These are phyloP conservation scores for Lycophotia porphyrea DNA, from an alignment of 2,888 invertebrate species.

Conservation along the genomic window DNA sequence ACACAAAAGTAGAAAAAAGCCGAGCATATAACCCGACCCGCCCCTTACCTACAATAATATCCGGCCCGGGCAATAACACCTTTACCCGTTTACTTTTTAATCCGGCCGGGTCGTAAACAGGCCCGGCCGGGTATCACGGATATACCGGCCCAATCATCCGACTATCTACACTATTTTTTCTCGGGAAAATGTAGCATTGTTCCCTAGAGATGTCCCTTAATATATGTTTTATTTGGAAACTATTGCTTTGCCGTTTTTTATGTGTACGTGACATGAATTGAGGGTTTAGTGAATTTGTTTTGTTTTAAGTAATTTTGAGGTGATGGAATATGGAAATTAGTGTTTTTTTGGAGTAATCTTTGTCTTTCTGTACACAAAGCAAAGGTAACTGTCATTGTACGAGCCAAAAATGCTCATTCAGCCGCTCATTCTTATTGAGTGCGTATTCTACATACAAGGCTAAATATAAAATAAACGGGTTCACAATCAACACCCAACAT, in stretches of 20 bases:
- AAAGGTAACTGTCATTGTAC: too few relatives aligned
- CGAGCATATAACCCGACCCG: conserved; percentile 43
- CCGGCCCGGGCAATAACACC: conserved; percentile 64
- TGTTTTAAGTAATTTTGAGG: conserved; percentile 4
- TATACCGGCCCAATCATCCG: conserved; percentile 87
- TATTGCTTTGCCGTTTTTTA: conserved; percentile 60
- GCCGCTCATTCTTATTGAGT: too few relatives aligned
- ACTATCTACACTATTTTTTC: conserved; percentile 87
- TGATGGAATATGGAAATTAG: neutral
- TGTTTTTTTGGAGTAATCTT: neutral
- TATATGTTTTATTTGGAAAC: conserved; percentile 83
- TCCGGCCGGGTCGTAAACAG: conserved; percentile 84
- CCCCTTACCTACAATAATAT: conserved; percentile 70
- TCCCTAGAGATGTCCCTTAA: conserved; percentile 75
- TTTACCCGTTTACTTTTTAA: conserved; percentile 83
- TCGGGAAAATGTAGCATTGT: conserved; percentile 80
- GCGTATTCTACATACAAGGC: too few relatives aligned
- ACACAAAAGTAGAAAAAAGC: conserved; percentile 53
- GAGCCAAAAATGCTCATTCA: too few relatives aligned
- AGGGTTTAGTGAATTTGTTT: conserved; percentile 31
- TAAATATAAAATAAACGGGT: too few relatives aligned
- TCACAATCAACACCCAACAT: too few relatives aligned
- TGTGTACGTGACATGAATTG: conserved; percentile 55
- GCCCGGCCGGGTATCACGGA: conserved; percentile 81
- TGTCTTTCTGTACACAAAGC: too few relatives aligned